Evolutionary conservation across 2,888 invertebrate species (phyloP), one percentile per base, ranked within the genome.

Genomic region (Plutella xylostella): DNA sequence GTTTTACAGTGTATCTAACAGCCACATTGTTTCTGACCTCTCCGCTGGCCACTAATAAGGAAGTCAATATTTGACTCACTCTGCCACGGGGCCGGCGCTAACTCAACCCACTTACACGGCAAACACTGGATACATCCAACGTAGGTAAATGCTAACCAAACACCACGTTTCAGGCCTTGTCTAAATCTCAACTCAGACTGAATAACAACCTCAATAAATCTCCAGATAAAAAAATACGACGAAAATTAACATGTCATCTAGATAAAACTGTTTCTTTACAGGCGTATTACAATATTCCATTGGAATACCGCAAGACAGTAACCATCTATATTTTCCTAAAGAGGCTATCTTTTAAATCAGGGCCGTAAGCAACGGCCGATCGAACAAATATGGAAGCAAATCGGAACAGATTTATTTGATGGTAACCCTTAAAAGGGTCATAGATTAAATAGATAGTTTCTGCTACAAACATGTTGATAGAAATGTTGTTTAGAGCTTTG

Each of bases 41-140:
- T 25, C 22, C 17, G 15, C 51, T 46, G 56, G 60, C 57, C 56
- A 61, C 69, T 78, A 79, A 82, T 77, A 72, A 80, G 82, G 82
- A 82, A 82, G 80, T 73, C 62, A 79, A 79, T 75, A 73, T 80
- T 80, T 75, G 70, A 50, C 46, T 50, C 56, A 52, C 58, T 34
- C 39, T 33, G 33, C 15, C 17, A 21, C 18, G 35, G 25, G 22
- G 20, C 21, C 30, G 18, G 30, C 55, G 60, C 60, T 65, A 62
- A 65, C 67, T 58, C 59, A 61, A 56, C 64, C 60, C 60, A 68
- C 64, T 63, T 15, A 55, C 55, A 60, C 55, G 49, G 51, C 53
- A 55, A 57, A 62, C 50, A 55, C 49, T n/a, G 55, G 3, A 19
- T n/a, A 12, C 20, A 37, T 49, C 46, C 53, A 53, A 55, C 18